phyloP scores from a whole-genome alignment of 2,113 vertebrate species.

The Psephotus haematonotus region DNA sequence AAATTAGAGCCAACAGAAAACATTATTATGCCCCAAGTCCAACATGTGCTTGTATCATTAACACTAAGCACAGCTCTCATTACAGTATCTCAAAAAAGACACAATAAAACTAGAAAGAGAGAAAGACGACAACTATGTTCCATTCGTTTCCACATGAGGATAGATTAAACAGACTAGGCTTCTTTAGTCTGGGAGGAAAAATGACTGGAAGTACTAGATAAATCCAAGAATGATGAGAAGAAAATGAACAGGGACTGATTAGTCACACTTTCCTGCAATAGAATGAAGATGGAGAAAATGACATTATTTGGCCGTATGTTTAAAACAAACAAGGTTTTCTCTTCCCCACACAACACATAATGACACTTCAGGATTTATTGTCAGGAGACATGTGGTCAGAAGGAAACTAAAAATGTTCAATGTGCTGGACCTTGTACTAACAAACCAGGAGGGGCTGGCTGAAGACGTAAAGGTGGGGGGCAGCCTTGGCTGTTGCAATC shows the following conservation, averaged over 20 bases:
- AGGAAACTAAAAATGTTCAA: not conserved
- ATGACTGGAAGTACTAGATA: conserved; percentile 35
- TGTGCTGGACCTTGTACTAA: not conserved
- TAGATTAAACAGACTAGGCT: conserved; percentile 25
- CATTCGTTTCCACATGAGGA: conserved; percentile 21
- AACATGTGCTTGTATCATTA: not conserved
- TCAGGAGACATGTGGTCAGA: not conserved
- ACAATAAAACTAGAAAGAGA: conserved; percentile 14
- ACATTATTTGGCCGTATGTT: conserved; percentile 27
- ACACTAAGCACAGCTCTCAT: not conserved
- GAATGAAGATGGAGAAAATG: conserved; percentile 28
- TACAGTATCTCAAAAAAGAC: not conserved
- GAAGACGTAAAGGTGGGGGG: not conserved
- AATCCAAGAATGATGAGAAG: conserved; percentile 21
- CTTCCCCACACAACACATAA: not conserved
- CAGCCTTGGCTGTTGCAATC: not conserved
- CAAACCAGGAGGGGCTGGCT: not conserved
- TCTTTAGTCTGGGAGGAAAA: conserved; percentile 1
- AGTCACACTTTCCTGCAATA: not conserved
- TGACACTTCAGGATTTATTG: not conserved
- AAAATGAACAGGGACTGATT: conserved; percentile 37
- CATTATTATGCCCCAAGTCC: not conserved
- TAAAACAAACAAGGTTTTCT: not conserved
- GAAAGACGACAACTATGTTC: not conserved
- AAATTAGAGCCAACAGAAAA: conserved; percentile 21